phyloP scores from a whole-genome alignment of 2,888 invertebrate species.

The Mythimna lalbum region DNA sequence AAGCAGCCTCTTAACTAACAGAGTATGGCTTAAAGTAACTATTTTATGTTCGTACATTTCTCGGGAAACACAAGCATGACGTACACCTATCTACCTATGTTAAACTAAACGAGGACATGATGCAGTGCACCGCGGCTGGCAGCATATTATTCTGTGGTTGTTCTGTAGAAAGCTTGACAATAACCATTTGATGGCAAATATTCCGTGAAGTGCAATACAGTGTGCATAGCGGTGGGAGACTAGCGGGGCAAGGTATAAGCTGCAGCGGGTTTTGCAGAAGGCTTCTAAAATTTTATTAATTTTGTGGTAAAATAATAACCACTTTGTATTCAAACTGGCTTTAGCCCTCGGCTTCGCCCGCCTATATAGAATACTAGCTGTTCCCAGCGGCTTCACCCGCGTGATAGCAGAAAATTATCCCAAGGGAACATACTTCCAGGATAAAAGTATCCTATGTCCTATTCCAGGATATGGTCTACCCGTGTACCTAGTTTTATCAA shows the following conservation, averaged over 20 bases:
- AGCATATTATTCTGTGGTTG: conserved; percentile 6
- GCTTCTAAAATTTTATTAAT: not conserved
- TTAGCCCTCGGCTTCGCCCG: no score
- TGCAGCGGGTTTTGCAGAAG: not conserved
- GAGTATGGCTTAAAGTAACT: not conserved
- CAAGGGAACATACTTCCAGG: no score
- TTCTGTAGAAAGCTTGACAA: conserved; percentile 31
- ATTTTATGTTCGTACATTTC: not conserved
- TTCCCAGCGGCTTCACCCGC: no score
- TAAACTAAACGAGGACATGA: conserved; percentile 4
- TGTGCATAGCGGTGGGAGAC: conserved; percentile 23
- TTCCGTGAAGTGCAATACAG: conserved; percentile 23
- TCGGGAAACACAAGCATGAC: not conserved
- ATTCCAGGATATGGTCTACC: no score
- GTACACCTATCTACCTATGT: not conserved
- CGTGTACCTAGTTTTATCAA: no score
- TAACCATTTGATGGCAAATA: conserved; percentile 39
- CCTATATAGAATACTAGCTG: no score
- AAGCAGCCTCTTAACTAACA: not conserved
- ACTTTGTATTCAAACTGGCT: no score
- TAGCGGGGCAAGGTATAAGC: not conserved
- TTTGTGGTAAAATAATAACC: no score
- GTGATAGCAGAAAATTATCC: no score
- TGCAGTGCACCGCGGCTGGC: not conserved
- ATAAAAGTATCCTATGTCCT: no score